Conservation (phyloP, 2,888 invertebrate species). For the Oxytorus armatus region DNA sequence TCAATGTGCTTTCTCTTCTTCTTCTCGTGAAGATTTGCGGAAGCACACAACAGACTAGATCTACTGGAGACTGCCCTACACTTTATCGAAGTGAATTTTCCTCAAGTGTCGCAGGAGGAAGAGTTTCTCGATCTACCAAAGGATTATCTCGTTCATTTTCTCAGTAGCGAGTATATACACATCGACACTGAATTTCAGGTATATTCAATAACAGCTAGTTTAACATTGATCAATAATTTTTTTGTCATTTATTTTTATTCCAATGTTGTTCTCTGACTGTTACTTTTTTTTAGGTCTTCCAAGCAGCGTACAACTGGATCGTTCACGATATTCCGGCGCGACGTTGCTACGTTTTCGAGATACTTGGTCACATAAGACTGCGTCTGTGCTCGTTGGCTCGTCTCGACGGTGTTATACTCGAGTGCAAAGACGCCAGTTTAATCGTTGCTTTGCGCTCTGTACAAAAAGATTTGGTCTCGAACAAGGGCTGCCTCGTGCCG, state of each 20-base stretch:
- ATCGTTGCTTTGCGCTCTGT: slow-evolving; percentile 92
- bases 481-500: slow-evolving; percentile 91
- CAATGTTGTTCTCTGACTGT: not conserved
- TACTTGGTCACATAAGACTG: slow-evolving; percentile 92
- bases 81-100: slow-evolving; percentile 94
- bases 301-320: slow-evolving; percentile 95
- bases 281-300: slow-evolving; percentile 87
- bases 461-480: slow-evolving; percentile 90
- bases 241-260: not conserved
- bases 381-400: slow-evolving; percentile 93
- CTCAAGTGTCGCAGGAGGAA: slow-evolving; percentile 91
- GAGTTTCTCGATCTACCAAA: slow-evolving; percentile 94
- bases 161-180: slow-evolving; percentile 94
- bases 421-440: slow-evolving; percentile 92
- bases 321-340: slow-evolving; percentile 91
- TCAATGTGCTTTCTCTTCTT: slow-evolving; percentile 4
- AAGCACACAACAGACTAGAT: slow-evolving; percentile 93
- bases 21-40: slow-evolving; percentile 89
- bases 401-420: slow-evolving; percentile 91
- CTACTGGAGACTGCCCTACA: slow-evolving; percentile 91
- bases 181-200: slow-evolving; percentile 96
- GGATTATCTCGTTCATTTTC: slow-evolving; percentile 90
- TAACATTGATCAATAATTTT: not conserved
- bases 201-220: slow-evolving; percentile 19
- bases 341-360: slow-evolving; percentile 93